Percentiles rank a stretch among this genome's conserved stretches.
Evolutionary conservation across 2,797 vertebrate species (phyloP).

Genomic region (Spheniscus humboldti): DNA sequence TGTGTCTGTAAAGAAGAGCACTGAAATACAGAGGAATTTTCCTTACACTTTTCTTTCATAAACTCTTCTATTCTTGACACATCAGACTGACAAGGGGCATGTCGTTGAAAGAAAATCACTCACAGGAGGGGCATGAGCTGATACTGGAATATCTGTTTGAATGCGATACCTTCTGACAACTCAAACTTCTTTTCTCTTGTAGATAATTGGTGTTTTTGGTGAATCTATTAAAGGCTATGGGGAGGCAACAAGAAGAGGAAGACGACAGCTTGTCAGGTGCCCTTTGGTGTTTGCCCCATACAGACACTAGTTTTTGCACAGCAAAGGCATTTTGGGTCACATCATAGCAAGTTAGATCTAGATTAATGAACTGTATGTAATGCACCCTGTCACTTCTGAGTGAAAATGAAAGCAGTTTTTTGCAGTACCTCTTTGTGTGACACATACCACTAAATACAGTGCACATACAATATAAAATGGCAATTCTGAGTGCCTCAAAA

Average conservation of each 20-base stretch:
- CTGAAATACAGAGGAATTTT: not conserved
- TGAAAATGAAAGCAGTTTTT: not conserved
- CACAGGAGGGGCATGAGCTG: not conserved
- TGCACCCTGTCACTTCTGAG: not conserved
- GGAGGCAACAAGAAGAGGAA: slow-evolving; percentile 86
- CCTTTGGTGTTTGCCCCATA: not conserved
- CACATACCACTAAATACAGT: not conserved
- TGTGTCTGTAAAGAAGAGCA: not conserved
- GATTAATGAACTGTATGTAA: not conserved
- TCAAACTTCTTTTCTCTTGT: not conserved
- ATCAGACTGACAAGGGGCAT: not conserved
- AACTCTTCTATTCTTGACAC: not conserved
- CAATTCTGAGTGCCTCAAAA: not conserved
- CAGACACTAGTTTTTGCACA: not conserved
- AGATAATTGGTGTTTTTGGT: slow-evolving; percentile 90
- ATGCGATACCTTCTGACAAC: not conserved
- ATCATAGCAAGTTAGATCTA: not conserved
- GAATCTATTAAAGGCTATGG: slow-evolving; percentile 92
- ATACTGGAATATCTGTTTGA: not conserved
- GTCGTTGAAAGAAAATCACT: not conserved
- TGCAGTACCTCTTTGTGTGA: not conserved
- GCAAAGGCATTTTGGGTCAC: not conserved
- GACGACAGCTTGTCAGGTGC: slow-evolving; percentile 92
- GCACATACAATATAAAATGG: not conserved
- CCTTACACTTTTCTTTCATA: not conserved